Percentiles rank a stretch among this genome's conserved stretches.
Evolutionary conservation across 2,797 vertebrate genomes (phyloP).

Genomic region (Arctocebus calabarensis): DNA sequence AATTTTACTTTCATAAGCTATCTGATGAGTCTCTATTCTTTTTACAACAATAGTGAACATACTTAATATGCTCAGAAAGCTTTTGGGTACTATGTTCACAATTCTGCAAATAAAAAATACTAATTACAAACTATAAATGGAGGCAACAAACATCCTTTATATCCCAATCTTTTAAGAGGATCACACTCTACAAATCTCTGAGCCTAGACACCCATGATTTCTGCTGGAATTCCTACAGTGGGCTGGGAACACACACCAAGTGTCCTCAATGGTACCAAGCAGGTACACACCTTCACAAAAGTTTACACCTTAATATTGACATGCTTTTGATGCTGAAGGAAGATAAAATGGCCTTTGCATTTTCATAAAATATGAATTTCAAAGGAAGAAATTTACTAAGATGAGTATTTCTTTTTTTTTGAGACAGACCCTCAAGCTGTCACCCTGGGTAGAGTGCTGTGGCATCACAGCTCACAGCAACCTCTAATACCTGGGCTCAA

Average conservation of each 20-base stretch:
- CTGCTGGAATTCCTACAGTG: accelerated
- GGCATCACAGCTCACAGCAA: too few species aligned
- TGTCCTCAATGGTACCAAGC: accelerated
- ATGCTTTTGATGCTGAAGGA: background rate
- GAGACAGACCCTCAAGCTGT: too few species aligned
- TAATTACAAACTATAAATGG: background rate
- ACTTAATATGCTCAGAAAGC: background rate
- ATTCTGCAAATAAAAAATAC: background rate
- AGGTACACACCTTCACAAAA: too few species aligned
- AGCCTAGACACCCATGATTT: background rate
- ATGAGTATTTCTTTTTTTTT: background rate
- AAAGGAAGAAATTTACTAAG: background rate
- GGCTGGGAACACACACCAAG: accelerated
- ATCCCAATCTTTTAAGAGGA: background rate
- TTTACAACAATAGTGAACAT: accelerated
- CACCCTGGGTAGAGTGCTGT: too few species aligned
- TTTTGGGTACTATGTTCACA: background rate
- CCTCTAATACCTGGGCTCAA: too few species aligned
- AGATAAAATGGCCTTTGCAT: background rate
- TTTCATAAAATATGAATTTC: background rate
- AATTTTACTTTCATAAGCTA: background rate
- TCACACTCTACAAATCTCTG: background rate
- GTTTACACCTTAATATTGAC: accelerated
- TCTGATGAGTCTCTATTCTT: background rate
- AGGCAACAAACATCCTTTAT: background rate